These are phyloP conservation scores for Cyclopterus lumpus DNA, from an alignment of 2,797 vertebrate species.

Conservation along the genomic window DNA sequence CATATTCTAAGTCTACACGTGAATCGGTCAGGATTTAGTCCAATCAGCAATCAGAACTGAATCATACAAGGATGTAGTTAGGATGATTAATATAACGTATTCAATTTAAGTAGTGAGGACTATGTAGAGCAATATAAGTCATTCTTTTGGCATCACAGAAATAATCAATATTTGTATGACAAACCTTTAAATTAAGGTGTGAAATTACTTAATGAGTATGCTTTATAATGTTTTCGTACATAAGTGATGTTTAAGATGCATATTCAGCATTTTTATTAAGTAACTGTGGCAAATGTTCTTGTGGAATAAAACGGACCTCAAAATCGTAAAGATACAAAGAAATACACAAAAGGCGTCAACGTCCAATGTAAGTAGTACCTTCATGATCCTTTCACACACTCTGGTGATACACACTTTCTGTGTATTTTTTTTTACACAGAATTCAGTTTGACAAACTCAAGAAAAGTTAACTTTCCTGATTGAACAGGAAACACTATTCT, in stretches of 20 bases:
- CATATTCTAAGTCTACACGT: background rate
- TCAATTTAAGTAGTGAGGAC: slow-evolving; percentile 7
- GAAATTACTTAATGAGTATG: background rate
- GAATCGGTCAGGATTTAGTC: slow-evolving; percentile 10
- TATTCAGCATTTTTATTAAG: background rate
- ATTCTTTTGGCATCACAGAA: background rate
- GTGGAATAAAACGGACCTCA: background rate
- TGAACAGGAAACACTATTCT: slow-evolving; percentile 71
- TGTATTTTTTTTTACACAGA: slow-evolving; percentile 26
- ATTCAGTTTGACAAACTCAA: slow-evolving; percentile 62
- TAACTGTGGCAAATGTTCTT: background rate
- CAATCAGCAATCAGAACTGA: background rate
- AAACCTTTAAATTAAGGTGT: slow-evolving; percentile 23
- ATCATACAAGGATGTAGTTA: background rate
- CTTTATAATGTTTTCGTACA: background rate
- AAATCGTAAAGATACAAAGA: slow-evolving; percentile 4
- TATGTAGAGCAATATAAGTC: background rate
- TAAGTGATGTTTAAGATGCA: background rate
- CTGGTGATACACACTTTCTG: slow-evolving; percentile 26
- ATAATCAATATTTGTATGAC: background rate
- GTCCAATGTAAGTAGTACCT: slow-evolving; percentile 12
- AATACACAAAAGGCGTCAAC: slow-evolving; percentile 34
- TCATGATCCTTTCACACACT: slow-evolving; percentile 32
- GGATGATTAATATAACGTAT: background rate
- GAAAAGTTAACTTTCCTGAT: slow-evolving; percentile 76